These are phyloP conservation scores for Pediacus dermestoides DNA, from an alignment of 2,888 invertebrate species.

Conservation along the genomic window DNA sequence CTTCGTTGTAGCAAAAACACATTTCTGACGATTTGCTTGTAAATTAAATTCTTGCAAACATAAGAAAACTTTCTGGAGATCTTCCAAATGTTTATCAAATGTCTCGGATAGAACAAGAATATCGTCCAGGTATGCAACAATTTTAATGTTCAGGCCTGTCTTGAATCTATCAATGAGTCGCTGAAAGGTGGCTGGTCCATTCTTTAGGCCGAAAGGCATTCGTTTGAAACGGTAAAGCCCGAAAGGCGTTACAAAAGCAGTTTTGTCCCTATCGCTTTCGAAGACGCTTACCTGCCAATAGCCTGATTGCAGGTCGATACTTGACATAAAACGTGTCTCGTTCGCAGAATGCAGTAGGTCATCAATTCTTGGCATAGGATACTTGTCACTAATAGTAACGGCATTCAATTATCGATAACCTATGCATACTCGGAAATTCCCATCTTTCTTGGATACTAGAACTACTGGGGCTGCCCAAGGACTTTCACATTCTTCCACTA, in stretches of 20 bases:
- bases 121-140: constrained; percentile 29
- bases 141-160: no score
- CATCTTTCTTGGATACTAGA: constrained; percentile 19
- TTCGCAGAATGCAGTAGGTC: constrained; percentile 25
- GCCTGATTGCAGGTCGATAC: constrained; percentile 11
- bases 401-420: constrained; percentile 21
- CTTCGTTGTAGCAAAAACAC: constrained; percentile 16
- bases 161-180: constrained; percentile 26
- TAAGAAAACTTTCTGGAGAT: constrained; percentile 23
- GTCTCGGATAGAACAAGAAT: constrained; percentile 23
- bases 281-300: constrained; percentile 8
- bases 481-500: constrained; percentile 11
- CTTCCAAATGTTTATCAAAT: constrained; percentile 27
- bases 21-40: constrained; percentile 24
- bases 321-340: constrained; percentile 11
- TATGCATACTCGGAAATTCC: constrained; percentile 18
- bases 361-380: constrained; percentile 22
- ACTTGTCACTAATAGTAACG: constrained; percentile 19
- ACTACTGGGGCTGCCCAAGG: constrained; percentile 20
- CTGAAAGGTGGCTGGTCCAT: constrained; percentile 26
- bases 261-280: constrained; percentile 8
- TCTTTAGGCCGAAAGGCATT: constrained; percentile 28
- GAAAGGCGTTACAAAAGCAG: constrained; percentile 29
- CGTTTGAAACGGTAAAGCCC: constrained; percentile 21
- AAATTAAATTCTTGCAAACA: constrained; percentile 20